Base-by-base conservation (phyloP, 1,140 invertebrate genomes). In the Probaryconus sp. region DNA sequence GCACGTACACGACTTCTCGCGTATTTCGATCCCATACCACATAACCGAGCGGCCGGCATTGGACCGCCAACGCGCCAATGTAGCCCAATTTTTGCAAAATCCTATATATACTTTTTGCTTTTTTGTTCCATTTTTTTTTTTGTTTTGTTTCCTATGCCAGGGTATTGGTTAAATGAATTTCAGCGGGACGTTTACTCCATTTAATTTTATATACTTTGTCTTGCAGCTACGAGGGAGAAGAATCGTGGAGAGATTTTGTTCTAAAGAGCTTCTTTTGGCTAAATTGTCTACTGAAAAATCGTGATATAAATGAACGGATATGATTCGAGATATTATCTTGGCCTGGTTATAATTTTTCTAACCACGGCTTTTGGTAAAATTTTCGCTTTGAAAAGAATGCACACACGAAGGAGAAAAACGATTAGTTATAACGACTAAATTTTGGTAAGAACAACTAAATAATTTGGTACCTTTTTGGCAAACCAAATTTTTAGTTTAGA, bases 1-100 rank as follows among this genome's bases (percentile, higher is more conserved):
- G 84, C 84, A 85, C 81, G 82, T 85, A 83, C 78, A 80, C 76
- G 64, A 79, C 71, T 73, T 51, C 65, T 75, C 48, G 35, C 50
- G 55, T 65, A 65, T 79, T 42, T 58, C 60, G 20, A 33, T 31
- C 26, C 37, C 21, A 37, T 65, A 60, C 72, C 50, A 69, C 43
- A 31, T 28, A 38, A 43, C 58, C n/a, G n/a, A n/a, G n/a, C n/a
- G n/a, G n/a, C n/a, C n/a, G n/a, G n/a, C n/a, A n/a, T 5, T 30
- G 28, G 28, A 30, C 28, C 28, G 28, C 28, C 28, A 30, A 30
- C 28, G 28, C 28, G 3, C 28, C 28, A n/a, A 30, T 5, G n/a
- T n/a, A n/a, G n/a, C n/a, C n/a, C n/a, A n/a, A n/a, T n/a, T n/a
- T n/a, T n/a, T n/a, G n/a, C n/a, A n/a, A n/a, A n/a, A n/a, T n/a